phyloP scores from a whole-genome alignment of 2,888 invertebrate species.

The Enoplolaimus lenunculus region DNA sequence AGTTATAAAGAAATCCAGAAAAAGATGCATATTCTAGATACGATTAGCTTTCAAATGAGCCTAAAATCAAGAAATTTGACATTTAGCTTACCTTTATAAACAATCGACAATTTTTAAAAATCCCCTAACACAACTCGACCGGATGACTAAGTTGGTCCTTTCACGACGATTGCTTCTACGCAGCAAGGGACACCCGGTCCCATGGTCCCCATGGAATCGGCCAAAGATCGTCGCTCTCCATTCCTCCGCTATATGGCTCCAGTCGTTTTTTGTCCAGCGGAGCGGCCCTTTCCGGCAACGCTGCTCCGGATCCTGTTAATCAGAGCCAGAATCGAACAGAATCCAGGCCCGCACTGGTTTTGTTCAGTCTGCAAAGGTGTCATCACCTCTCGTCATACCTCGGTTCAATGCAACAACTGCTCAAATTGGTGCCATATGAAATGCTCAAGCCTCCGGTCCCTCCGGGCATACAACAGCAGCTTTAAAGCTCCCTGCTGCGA shows the following conservation, averaged over 20 bases:
- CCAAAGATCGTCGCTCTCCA: not conserved
- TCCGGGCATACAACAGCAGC: not conserved
- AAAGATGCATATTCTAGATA: too few species aligned
- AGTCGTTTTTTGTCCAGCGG: not conserved
- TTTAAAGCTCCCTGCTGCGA: not conserved
- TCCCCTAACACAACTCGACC: too few species aligned
- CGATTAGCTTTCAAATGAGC: too few species aligned
- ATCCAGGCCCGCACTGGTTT: not conserved
- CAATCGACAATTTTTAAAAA: too few species aligned
- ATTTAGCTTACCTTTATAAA: too few species aligned
- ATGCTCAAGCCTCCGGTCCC: slow-evolving; percentile 6
- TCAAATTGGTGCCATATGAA: not conserved
- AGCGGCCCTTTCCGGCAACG: not conserved
- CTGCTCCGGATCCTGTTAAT: slow-evolving; percentile 1
- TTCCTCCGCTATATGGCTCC: not conserved
- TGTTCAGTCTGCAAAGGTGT: not conserved
- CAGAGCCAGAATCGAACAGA: not conserved
- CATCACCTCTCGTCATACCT: not conserved
- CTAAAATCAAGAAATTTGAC: too few species aligned
- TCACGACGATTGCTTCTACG: too few species aligned
- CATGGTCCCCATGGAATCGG: too few species aligned
- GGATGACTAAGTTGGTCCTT: too few species aligned
- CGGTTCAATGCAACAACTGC: not conserved
- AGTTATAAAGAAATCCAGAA: too few species aligned
- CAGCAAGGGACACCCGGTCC: too few species aligned